A percentile compares a stretch with the other conserved stretches of the same genome.
Evolutionary conservation across 2,888 invertebrate genomes (phyloP).

Genomic region (Omphaloscelis lunosa): DNA sequence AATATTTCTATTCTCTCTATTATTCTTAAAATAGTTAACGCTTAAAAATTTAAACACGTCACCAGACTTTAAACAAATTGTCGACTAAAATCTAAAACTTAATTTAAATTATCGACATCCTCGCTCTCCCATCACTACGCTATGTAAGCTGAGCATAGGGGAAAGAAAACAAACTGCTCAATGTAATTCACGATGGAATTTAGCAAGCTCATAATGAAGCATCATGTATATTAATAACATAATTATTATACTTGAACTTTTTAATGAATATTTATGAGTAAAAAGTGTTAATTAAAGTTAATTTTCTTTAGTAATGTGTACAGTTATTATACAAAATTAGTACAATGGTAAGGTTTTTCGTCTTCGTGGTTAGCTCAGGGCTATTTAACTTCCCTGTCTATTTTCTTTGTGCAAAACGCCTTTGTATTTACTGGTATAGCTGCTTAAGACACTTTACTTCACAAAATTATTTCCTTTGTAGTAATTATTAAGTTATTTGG

Average conservation of each 20-base stretch:
- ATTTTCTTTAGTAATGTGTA: not conserved
- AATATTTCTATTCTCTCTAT: not conserved
- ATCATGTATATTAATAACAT: conserved; percentile 59
- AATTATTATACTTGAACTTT: conserved; percentile 60
- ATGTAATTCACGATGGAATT: conserved; percentile 78
- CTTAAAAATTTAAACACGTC: not conserved
- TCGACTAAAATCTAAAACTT: not conserved
- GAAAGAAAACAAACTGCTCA: conserved; percentile 79
- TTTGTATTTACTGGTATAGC: conserved; percentile 56
- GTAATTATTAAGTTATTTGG: too few species aligned
- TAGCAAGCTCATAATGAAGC: conserved; percentile 71
- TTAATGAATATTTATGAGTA: conserved; percentile 43
- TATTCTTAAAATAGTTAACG: not conserved
- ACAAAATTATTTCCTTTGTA: too few species aligned
- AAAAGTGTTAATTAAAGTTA: conserved; percentile 17
- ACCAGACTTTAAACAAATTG: not conserved
- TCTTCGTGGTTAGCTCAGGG: conserved; percentile 59
- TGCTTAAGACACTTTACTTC: too few species aligned
- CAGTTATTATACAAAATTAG: conserved; percentile 32
- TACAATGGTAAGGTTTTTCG: conserved; percentile 30
- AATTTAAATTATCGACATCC: conserved; percentile 62
- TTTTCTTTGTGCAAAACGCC: conserved; percentile 49
- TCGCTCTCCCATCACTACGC: conserved; percentile 57
- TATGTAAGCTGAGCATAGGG: conserved; percentile 83
- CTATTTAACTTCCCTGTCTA: conserved; percentile 53